Percentiles rank a stretch among this genome's conserved stretches.
Conservation (phyloP, 2,113 vertebrate genomes). For the Cygnus buccinator region DNA sequence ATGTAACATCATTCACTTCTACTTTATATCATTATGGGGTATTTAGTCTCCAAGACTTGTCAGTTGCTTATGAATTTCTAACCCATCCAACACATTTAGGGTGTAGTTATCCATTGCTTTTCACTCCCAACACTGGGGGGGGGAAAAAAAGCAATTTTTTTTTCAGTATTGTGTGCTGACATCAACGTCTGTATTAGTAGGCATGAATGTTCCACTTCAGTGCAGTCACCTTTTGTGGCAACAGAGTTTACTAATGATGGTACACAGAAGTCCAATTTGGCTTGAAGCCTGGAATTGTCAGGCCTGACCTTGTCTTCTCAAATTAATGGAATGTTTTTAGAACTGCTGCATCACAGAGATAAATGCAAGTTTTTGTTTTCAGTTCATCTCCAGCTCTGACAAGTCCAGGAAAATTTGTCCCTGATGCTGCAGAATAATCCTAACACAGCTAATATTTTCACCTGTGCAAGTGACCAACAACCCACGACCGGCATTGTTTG, state of each 20-base stretch:
- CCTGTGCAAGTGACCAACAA: constrained; percentile 19
- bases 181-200: not conserved
- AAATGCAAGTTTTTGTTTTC: not conserved
- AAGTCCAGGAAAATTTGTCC: constrained; percentile 28
- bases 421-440: not conserved
- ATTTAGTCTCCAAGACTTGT: constrained; percentile 12
- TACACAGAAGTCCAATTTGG: not conserved
- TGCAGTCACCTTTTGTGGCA: not conserved
- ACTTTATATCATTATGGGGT: not conserved
- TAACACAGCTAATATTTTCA: not conserved
- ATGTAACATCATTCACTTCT: not conserved
- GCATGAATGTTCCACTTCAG: not conserved
- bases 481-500: not conserved
- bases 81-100: not conserved
- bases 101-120: not conserved
- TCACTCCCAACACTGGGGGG: not conserved
- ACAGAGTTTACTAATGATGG: not conserved
- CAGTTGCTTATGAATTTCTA: not conserved
- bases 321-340: not conserved
- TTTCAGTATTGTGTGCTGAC: not conserved
- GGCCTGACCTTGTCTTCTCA: not conserved
- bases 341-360: not conserved
- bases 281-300: not conserved
- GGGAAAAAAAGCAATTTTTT: not conserved
- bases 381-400: not conserved